Evolutionary conservation across 1,140 invertebrate genomes (phyloP), one percentile per base, ranked within the genome.

Genomic region (Bombus picipes): DNA sequence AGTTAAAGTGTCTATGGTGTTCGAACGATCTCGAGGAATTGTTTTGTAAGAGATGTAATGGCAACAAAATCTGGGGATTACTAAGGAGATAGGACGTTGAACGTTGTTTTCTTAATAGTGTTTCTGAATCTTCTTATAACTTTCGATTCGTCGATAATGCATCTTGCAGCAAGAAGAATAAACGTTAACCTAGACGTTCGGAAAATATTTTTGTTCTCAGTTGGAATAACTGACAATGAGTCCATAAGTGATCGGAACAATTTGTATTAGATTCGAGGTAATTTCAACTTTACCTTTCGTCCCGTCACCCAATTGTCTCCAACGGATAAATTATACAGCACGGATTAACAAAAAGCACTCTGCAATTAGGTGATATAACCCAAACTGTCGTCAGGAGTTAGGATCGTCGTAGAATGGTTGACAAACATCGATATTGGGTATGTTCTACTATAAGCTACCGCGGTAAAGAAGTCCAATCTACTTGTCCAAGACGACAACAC

Each of bases 31-130:
- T 3, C 53, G n/a, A 59, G 32, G 66, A 59, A 84, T 77, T 77
- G 73, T 83, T 83, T 28, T 53, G 47, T 32, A 53, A 22, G 28
- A 62, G 59, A 57, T 57, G 32, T 47, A 75, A 82, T 39, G 47
- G 71, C 28, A 82, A 39, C 39, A 59, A 75, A 82, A 73, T 82
- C 59, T 65, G 4, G n/a, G 71, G 81, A 82, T 82, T 75, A 66
- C 43, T 13, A 3, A 12, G 18, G 22, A 32, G 10, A n/a, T 6
- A 32, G n/a, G 3, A 10, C 15, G 32, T 8, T 13, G 5, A 25
- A 37, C 22, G 34, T 39, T 25, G 68, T 70, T 70, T 39, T 22
- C 22, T 39, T 22, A 25, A 25, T 12, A 37, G 34, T 28, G 10
- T 37, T 37, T 53, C 22, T 22, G 18, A 22, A 53, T 53, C 47